Conservation (phyloP, 2,797 vertebrate species). For the Meriones psammophilus region DNA sequence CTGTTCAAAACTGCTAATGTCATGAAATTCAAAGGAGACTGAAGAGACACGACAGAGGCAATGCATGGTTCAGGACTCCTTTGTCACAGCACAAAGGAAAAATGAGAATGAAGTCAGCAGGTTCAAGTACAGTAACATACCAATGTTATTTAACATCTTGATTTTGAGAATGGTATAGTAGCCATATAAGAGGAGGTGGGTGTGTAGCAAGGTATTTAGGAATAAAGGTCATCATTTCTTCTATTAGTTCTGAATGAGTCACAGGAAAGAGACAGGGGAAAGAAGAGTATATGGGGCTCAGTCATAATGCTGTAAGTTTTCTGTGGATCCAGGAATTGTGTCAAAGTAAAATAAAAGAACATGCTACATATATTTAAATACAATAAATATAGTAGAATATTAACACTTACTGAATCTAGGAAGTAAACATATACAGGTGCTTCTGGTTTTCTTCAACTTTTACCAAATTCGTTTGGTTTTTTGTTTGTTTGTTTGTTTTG, state of each 20-base stretch:
- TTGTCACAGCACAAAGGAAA: not conserved
- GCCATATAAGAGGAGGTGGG: not conserved
- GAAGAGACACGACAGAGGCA: not conserved
- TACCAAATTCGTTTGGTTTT: not conserved
- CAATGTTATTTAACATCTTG: not conserved
- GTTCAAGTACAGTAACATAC: not conserved
- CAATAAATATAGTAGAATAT: not conserved
- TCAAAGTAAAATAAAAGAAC: constrained; percentile 21
- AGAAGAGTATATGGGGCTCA: not conserved
- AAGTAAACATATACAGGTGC: not conserved
- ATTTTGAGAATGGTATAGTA: not conserved
- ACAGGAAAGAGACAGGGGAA: not conserved
- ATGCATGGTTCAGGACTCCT: not conserved
- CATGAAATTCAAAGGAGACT: not conserved
- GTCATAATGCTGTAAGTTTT: constrained; percentile 6
- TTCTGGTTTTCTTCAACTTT: constrained; percentile 31
- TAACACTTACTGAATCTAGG: not conserved
- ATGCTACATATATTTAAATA: not conserved
- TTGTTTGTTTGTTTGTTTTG: no score
- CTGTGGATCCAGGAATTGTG: not conserved
- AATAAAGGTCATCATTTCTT: not conserved
- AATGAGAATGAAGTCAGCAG: not conserved
- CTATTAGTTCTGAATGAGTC: not conserved
- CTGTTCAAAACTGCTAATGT: constrained; percentile 20
- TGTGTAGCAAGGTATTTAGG: not conserved